phyloP scores from a whole-genome alignment of 2,797 vertebrate genomes.

The Malacoraja senta region DNA sequence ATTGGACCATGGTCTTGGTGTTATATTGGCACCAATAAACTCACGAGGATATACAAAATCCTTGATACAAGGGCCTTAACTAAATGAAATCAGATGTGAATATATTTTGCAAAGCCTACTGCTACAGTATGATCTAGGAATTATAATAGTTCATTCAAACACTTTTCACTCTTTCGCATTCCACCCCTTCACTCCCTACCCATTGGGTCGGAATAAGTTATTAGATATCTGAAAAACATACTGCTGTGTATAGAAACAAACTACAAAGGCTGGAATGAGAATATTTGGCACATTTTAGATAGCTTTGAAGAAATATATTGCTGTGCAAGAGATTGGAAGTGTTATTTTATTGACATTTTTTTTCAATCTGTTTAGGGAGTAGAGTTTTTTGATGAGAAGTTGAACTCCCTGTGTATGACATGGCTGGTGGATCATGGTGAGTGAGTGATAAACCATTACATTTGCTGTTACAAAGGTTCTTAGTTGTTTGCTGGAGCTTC shows the following conservation, averaged over 20 bases:
- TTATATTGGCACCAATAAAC: background rate
- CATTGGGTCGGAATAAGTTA: background rate
- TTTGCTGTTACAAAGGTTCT: background rate
- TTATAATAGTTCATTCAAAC: background rate
- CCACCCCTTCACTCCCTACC: too few relatives aligned
- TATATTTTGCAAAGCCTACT: background rate
- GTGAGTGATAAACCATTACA: constrained; percentile 40
- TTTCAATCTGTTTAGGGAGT: constrained; percentile 64
- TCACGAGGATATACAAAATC: background rate
- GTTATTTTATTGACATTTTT: constrained; percentile 32
- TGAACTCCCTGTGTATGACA: constrained; percentile 87
- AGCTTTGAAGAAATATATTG: background rate
- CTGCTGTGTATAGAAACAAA: background rate
- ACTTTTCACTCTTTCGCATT: background rate
- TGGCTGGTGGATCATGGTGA: constrained; percentile 89
- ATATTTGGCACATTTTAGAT: background rate
- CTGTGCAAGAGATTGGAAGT: background rate
- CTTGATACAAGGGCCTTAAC: background rate
- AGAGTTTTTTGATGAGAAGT: constrained; percentile 88
- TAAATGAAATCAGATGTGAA: background rate
- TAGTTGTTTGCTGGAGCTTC: background rate
- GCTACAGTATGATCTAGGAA: background rate
- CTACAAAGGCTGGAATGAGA: background rate
- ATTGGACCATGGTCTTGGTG: background rate
- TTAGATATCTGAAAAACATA: background rate